Conservation (phyloP, 2,888 invertebrate species). For the Gryllus longicercus region DNA sequence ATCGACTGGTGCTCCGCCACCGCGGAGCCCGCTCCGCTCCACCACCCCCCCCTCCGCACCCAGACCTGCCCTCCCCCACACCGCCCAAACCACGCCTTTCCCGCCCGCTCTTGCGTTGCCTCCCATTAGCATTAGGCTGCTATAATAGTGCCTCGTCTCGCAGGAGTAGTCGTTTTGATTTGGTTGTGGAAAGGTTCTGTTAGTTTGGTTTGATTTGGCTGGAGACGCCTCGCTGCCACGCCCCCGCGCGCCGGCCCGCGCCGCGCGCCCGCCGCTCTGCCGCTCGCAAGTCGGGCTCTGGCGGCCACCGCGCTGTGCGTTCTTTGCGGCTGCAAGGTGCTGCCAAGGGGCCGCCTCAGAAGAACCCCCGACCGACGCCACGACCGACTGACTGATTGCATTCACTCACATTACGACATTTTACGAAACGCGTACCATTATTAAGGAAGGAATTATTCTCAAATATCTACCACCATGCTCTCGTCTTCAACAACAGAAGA, state of each 20-base stretch:
- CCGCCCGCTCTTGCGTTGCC: slow-evolving; percentile 2
- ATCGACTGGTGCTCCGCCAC: not conserved
- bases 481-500: too few species aligned
- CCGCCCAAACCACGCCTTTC: not conserved
- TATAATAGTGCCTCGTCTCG: not conserved
- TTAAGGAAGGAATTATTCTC: too few species aligned
- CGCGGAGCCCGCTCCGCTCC: not conserved
- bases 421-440: too few species aligned
- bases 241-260: not conserved
- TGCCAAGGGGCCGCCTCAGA: too few species aligned
- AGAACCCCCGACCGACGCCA: too few species aligned
- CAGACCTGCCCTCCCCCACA: not conserved
- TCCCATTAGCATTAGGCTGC: slow-evolving; percentile 1
- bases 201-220: not conserved
- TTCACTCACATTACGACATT: too few species aligned
- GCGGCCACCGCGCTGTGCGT: not conserved
- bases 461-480: too few species aligned
- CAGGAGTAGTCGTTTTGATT: slow-evolving; percentile 6
- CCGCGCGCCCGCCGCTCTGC: not conserved
- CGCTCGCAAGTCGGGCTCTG: not conserved
- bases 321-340: not conserved
- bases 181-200: not conserved
- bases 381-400: too few species aligned
- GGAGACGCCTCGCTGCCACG: not conserved
- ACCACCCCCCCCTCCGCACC: not conserved